Evolutionary conservation across 30 jellyfish, hydroid and myxozoan species (phyloP).

Genomic region (Pelagia noctiluca): DNA sequence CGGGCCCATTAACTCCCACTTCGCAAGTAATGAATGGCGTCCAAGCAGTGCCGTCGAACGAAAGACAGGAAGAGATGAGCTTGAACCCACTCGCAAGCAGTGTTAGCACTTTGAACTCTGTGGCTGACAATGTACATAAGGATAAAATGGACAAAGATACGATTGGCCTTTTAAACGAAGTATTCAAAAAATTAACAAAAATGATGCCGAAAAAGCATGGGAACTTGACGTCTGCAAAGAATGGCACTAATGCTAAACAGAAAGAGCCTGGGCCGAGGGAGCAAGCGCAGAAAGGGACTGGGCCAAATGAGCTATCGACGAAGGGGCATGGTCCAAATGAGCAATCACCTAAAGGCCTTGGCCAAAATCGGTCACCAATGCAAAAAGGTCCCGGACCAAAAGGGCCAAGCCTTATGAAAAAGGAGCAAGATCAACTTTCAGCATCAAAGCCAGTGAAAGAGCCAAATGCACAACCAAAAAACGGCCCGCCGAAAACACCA

Average conservation of each 20-base stretch:
- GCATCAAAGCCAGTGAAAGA: not conserved
- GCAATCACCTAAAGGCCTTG: no score
- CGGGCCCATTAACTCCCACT: no score
- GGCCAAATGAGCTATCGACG: slow-evolving; percentile 1
- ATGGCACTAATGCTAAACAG: not conserved
- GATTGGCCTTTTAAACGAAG: slow-evolving; percentile 65
- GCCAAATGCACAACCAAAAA: not conserved
- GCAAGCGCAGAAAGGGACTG: not conserved
- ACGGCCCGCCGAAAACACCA: not conserved
- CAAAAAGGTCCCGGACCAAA: no score
- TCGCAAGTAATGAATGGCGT: slow-evolving; percentile 2
- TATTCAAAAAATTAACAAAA: slow-evolving; percentile 54
- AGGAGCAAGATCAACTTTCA: not conserved
- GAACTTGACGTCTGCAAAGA: slow-evolving; percentile 15
- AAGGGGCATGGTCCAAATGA: not conserved
- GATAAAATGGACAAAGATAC: slow-evolving; percentile 67
- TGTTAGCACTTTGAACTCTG: slow-evolving; percentile 50
- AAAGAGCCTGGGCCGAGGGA: not conserved
- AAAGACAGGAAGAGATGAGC: slow-evolving; percentile 34
- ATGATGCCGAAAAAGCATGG: slow-evolving; percentile 45
- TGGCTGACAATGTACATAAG: slow-evolving; percentile 49
- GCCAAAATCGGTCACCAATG: no score
- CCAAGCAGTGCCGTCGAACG: slow-evolving; percentile 29
- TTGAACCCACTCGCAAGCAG: slow-evolving; percentile 69
- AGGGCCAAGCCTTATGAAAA: not conserved